Evolutionary conservation across 2,888 invertebrate genomes (phyloP).

Genomic region (Himalopsyche japonica): DNA sequence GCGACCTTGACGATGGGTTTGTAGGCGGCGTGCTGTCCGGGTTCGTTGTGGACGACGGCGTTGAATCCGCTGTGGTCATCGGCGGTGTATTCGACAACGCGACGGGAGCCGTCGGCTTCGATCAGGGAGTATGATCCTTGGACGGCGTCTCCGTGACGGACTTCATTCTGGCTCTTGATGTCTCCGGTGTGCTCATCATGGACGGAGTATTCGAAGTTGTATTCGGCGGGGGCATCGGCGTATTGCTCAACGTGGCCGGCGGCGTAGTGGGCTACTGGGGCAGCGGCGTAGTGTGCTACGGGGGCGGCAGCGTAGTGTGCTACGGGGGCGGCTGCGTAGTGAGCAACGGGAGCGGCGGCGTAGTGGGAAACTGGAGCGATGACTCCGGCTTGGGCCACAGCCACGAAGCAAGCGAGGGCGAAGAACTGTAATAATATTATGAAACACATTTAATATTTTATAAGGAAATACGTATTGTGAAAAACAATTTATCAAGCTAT

Average conservation of each 20-base stretch:
- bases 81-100: slow-evolving; percentile 24
- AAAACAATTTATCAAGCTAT: too few species aligned
- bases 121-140: slow-evolving; percentile 28
- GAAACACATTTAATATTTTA: neutral
- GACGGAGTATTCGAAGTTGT: slow-evolving; percentile 30
- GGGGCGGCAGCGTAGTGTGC: slow-evolving; percentile 13
- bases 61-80: slow-evolving; percentile 24
- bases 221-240: slow-evolving; percentile 18
- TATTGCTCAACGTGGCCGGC: neutral
- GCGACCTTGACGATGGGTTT: slow-evolving; percentile 8
- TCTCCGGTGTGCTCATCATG: slow-evolving; percentile 30
- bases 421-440: slow-evolving; percentile 16
- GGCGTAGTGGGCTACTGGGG: slow-evolving; percentile 19
- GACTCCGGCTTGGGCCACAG: slow-evolving; percentile 15
- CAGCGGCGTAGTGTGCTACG: slow-evolving; percentile 25
- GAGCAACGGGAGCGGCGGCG: slow-evolving; percentile 9
- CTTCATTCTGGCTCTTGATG: slow-evolving; percentile 34
- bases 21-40: slow-evolving; percentile 21
- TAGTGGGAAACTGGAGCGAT: slow-evolving; percentile 16
- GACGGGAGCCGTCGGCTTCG: slow-evolving; percentile 25
- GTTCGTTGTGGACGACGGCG: slow-evolving; percentile 23
- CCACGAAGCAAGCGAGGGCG: slow-evolving; percentile 28
- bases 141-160: slow-evolving; percentile 21
- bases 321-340: slow-evolving; percentile 14
- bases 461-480: too few species aligned